phyloP scores from a whole-genome alignment of 2,888 invertebrate species.

The Apotomis turbidana region DNA sequence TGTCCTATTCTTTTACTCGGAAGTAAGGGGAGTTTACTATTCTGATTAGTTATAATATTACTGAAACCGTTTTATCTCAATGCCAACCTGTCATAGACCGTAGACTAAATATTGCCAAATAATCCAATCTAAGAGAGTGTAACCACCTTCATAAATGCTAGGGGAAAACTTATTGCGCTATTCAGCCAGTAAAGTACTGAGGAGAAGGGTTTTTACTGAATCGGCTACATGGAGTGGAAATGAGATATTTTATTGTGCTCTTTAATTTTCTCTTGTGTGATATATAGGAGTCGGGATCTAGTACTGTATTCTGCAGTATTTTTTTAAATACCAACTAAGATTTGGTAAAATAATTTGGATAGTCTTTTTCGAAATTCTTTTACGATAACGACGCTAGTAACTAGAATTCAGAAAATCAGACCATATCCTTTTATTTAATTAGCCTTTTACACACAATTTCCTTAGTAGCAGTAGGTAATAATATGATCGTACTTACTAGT shows the following conservation, averaged over 20 bases:
- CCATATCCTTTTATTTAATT: no score
- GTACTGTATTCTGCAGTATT: neutral
- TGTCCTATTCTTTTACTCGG: neutral
- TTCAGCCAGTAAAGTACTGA: slow-evolving; percentile 33
- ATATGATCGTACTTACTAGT: no score
- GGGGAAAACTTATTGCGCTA: slow-evolving; percentile 30
- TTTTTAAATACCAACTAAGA: neutral
- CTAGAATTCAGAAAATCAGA: no score
- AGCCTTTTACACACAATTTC: no score
- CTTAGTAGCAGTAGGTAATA: no score
- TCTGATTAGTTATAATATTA: slow-evolving; percentile 1
- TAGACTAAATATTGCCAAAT: slow-evolving; percentile 32
- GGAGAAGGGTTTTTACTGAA: slow-evolving; percentile 34
- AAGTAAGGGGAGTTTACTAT: no score
- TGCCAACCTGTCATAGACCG: slow-evolving; percentile 14
- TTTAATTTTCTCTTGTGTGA: slow-evolving; percentile 32
- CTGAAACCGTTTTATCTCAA: neutral
- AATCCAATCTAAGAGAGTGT: slow-evolving; percentile 37
- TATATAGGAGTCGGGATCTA: slow-evolving; percentile 6
- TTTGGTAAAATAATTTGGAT: no score
- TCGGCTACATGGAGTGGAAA: slow-evolving; percentile 34
- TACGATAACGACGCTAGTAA: no score
- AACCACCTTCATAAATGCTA: slow-evolving; percentile 29
- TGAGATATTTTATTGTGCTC: slow-evolving; percentile 37
- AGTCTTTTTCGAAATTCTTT: no score